Percentiles rank a stretch among this genome's conserved stretches.
These are phyloP conservation scores for Thryonomys swinderianus DNA, from an alignment of 2,113 vertebrate genomes.

Conservation along the genomic window DNA sequence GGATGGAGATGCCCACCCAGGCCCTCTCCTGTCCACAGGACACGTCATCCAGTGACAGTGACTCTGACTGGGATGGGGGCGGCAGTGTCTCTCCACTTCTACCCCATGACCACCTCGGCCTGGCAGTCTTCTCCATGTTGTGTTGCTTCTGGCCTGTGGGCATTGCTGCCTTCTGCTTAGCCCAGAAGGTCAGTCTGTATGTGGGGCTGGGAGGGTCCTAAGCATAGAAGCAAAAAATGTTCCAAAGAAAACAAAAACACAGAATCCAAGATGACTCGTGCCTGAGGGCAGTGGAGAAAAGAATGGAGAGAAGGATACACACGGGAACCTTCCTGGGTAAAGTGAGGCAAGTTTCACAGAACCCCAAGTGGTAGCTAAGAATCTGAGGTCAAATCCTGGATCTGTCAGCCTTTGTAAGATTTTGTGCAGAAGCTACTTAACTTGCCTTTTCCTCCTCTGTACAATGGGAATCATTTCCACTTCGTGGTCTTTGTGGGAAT, in stretches of 20 bases:
- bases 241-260: background rate
- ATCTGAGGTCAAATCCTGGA: background rate
- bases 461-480: background rate
- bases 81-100: constrained; percentile 90
- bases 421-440: background rate
- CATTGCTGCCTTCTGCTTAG: constrained; percentile 94
- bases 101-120: constrained; percentile 92
- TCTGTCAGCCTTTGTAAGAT: background rate
- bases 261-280: background rate
- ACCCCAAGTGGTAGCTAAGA: background rate
- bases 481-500: background rate
- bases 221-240: background rate
- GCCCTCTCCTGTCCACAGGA: constrained; percentile 73
- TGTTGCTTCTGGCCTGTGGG: constrained; percentile 96
- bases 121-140: constrained; percentile 95
- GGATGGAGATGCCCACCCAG: background rate
- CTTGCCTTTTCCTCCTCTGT: background rate
- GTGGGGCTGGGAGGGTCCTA: constrained; percentile 24
- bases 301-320: background rate
- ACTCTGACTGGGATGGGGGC: constrained; percentile 90
- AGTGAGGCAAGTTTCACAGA: background rate
- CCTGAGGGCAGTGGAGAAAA: background rate
- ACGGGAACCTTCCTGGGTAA: background rate
- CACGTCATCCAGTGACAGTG: constrained; percentile 91
- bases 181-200: constrained; percentile 89